Percentiles rank a stretch among this genome's conserved stretches.
Evolutionary conservation across 2,888 invertebrate species (phyloP).

Genomic region (Lithosia quadra): DNA sequence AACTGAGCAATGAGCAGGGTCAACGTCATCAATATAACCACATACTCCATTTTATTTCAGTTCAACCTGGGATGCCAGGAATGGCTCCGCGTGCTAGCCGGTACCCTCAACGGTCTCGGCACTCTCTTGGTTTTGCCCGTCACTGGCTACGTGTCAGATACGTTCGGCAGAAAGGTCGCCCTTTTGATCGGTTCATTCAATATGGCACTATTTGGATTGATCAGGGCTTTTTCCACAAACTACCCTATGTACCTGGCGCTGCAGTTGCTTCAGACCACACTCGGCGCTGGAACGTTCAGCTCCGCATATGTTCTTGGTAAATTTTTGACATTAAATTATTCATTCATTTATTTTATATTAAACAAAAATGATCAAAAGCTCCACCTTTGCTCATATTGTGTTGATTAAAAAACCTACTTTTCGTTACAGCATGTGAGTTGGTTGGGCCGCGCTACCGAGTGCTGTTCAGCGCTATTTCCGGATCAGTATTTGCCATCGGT

Average conservation of each 20-base stretch:
- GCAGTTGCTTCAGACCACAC: slow-evolving; percentile 82
- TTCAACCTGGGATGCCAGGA: slow-evolving; percentile 88
- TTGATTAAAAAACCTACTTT: no score
- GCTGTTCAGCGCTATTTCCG: slow-evolving; percentile 88
- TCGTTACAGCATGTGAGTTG: slow-evolving; percentile 89
- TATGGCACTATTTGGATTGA: slow-evolving; percentile 76
- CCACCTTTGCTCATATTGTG: not conserved
- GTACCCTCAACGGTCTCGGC: slow-evolving; percentile 90
- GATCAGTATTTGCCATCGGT: slow-evolving; percentile 90
- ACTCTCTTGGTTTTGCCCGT: slow-evolving; percentile 89
- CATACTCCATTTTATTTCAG: slow-evolving; percentile 66
- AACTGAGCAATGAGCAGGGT: not conserved
- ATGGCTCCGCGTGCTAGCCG: slow-evolving; percentile 90
- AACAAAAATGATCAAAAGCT: no score
- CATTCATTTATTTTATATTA: no score
- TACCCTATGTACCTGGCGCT: slow-evolving; percentile 83
- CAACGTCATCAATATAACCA: not conserved
- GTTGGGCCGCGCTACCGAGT: slow-evolving; percentile 91
- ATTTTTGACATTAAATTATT: not conserved
- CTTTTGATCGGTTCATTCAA: slow-evolving; percentile 78
- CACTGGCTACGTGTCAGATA: slow-evolving; percentile 90
- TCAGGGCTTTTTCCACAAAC: slow-evolving; percentile 84
- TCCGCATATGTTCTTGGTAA: slow-evolving; percentile 44
- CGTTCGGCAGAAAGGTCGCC: slow-evolving; percentile 82
- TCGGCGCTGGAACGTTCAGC: slow-evolving; percentile 83